Base-by-base conservation (phyloP, 1,140 invertebrate species). In the Piezodorus guildinii region DNA sequence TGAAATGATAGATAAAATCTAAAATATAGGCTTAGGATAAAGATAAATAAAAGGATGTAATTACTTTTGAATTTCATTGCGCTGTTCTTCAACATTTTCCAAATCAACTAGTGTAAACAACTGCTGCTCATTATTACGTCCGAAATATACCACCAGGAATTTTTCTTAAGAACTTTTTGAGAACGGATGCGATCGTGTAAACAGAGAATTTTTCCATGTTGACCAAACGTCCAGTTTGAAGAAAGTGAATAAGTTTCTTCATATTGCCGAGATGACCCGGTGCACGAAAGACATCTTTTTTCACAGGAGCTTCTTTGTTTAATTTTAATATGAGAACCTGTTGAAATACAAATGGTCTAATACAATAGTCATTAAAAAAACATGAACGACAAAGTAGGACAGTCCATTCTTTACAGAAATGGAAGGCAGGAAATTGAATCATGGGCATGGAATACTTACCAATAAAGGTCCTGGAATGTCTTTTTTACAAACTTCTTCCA, bases 171-270 rank as follows among this genome's bases (percentile, higher is more conserved):
- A 98, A 99, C 78, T 92, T 91, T 77, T 98, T 99, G 34, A 98
- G 80, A 44, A 98, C 95, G 76, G 94, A 96, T 25, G 96, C 95
- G 72, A 98, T 94, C 45, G 96, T 98, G 77, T 98, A 96, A 62
- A 98, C 94, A 68, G 91, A 96, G 74, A 95, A 98, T 74, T 96
- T 94, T 71, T 94, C 90, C 71, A 96, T 95, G 74, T 97, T 97
- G n/a, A 98, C 91, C 67, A 96, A 81, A 65, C 94, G 83, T 15
- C 96, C 96, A 68, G 94, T 90, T 75, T 96, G 91, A 65, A 90
- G 80, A 71, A 96, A 94, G 74, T 97, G 93, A 66, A 95, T 93
- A 0, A 98, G 81, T 73, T 96, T 95, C 73, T 96, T 94, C 83
- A 96, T 95, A 69, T 94, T 91, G 27, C 88, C 90, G 49, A 95